phyloP scores from a whole-genome alignment of 2,888 invertebrate species.

The Agapetus fuscipes region DNA sequence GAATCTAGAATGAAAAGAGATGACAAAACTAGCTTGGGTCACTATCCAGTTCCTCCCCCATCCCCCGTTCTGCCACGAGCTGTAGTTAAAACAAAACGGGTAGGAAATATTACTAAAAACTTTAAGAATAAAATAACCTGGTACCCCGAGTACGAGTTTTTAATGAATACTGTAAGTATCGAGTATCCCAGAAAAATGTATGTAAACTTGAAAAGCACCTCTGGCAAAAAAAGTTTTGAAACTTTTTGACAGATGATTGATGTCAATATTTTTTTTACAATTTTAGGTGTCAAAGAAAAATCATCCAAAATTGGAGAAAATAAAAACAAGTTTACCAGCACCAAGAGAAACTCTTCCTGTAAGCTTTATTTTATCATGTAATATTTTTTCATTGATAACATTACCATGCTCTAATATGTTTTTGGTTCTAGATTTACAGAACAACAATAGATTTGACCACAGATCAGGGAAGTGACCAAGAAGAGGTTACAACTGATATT shows the following conservation, averaged over 20 bases:
- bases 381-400: neutral
- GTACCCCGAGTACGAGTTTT: neutral
- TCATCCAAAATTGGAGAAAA: constrained; percentile 36
- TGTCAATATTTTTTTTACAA: too few species aligned
- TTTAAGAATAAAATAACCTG: neutral
- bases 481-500: constrained; percentile 49
- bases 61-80: constrained; percentile 53
- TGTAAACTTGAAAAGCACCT: too few species aligned
- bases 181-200: too few species aligned
- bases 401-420: neutral
- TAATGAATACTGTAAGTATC: too few species aligned
- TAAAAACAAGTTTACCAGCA: constrained; percentile 32
- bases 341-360: constrained; percentile 51
- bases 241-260: too few species aligned
- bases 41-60: constrained; percentile 56
- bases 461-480: constrained; percentile 54
- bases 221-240: too few species aligned
- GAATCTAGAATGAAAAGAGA: constrained; percentile 48
- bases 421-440: constrained; percentile 40
- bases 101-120: constrained; percentile 4
- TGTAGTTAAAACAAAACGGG: constrained; percentile 24
- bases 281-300: constrained; percentile 35
- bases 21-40: constrained; percentile 31
- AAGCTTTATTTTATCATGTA: constrained; percentile 21
- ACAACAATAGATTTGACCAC: constrained; percentile 53